A percentile compares a stretch with the other conserved stretches of the same genome.
These are phyloP conservation scores for Gobius niger DNA, from an alignment of 2,113 vertebrate species.

Conservation along the genomic window DNA sequence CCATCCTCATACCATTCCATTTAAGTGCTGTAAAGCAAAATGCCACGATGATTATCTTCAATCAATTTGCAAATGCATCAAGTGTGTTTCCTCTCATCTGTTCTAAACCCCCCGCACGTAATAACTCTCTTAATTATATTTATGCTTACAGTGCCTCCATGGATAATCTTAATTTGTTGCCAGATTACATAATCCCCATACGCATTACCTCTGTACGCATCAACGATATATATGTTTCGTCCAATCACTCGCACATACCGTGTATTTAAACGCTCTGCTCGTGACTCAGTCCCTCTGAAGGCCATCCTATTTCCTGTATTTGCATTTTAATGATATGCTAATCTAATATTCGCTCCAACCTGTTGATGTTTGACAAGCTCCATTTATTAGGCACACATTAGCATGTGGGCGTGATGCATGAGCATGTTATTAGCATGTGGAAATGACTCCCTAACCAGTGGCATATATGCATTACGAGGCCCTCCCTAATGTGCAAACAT, in stretches of 20 bases:
- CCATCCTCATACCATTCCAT: too few relatives aligned
- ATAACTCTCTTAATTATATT: too few relatives aligned
- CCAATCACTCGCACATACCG: background rate
- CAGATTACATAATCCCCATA: background rate
- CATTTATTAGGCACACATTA: conserved; percentile 41
- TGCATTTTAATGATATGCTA: conserved; percentile 13
- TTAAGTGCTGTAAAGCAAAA: too few relatives aligned
- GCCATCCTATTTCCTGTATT: background rate
- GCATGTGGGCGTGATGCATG: conserved; percentile 38
- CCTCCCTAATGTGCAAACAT: conserved; percentile 50
- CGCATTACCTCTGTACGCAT: background rate
- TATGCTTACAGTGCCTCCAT: too few relatives aligned
- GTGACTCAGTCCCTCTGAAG: background rate
- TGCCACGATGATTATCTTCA: too few relatives aligned
- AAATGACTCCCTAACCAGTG: conserved; percentile 59
- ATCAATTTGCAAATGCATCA: too few relatives aligned
- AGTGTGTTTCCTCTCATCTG: too few relatives aligned
- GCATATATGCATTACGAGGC: conserved; percentile 57
- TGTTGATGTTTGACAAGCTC: conserved; percentile 47
- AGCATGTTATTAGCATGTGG: conserved; percentile 53
- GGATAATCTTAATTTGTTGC: too few relatives aligned
- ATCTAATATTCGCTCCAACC: conserved; percentile 38
- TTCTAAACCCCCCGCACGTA: too few relatives aligned
- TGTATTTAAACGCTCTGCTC: background rate
- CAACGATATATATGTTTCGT: background rate